phyloP scores from a whole-genome alignment of 1,140 invertebrate species.

The Drosophila dunni region DNA sequence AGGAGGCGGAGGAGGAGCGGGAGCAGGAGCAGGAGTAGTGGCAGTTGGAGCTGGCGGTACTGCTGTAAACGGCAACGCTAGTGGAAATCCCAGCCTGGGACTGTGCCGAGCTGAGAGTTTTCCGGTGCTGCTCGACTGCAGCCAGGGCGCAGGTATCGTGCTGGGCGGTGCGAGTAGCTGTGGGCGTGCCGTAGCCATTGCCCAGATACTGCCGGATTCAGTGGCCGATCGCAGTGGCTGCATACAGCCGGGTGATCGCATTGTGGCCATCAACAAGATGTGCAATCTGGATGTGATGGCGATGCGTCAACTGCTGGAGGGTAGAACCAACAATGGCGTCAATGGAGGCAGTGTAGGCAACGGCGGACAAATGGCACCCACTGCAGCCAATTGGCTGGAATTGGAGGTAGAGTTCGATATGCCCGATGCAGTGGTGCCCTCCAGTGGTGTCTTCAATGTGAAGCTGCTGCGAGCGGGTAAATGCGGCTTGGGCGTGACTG shows the following conservation, averaged over 20 bases:
- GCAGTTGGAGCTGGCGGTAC: neutral
- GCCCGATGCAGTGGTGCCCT: conserved; percentile 95
- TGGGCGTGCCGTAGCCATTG: conserved; percentile 68
- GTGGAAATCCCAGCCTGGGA: conserved; percentile 58
- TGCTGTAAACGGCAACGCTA: neutral
- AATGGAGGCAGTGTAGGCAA: too few relatives aligned
- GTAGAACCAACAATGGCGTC: neutral
- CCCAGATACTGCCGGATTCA: conserved; percentile 78
- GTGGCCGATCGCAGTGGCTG: conserved; percentile 88
- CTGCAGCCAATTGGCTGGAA: conserved; percentile 86
- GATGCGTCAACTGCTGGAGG: conserved; percentile 85
- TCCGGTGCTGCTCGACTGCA: conserved; percentile 82
- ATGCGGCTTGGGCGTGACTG: conserved; percentile 93
- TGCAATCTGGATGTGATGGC: conserved; percentile 86
- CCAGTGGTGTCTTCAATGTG: conserved; percentile 95
- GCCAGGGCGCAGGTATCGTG: conserved; percentile 80
- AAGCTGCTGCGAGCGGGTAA: conserved; percentile 92
- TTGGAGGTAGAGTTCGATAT: conserved; percentile 95
- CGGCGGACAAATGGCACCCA: neutral
- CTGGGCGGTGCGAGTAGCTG: conserved; percentile 51
- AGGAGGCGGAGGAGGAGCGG: neutral
- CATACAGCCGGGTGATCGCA: conserved; percentile 92
- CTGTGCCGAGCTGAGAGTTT: conserved; percentile 81
- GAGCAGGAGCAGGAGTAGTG: neutral
- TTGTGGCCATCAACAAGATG: conserved; percentile 92